Conservation (phyloP, 2,797 vertebrate genomes). For the Pantherophis vulpinus region DNA sequence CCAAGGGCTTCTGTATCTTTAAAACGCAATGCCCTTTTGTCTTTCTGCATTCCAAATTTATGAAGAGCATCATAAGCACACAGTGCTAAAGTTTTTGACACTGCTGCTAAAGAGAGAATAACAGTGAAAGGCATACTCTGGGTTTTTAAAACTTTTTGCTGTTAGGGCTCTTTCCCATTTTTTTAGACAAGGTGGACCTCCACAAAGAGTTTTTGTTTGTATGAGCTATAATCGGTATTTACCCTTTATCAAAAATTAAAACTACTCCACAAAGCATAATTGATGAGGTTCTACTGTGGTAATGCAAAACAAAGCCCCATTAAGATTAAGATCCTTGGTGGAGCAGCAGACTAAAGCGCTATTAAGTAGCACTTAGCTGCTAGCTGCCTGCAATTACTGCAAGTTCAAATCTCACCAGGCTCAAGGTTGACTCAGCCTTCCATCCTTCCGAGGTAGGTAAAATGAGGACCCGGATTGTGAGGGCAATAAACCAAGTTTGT, state of each 20-base stretch:
- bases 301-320: background rate
- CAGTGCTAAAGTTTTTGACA: background rate
- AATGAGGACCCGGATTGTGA: too few relatives aligned
- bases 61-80: background rate
- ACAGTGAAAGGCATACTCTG: background rate
- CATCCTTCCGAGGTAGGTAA: too few relatives aligned
- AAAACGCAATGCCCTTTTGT: background rate
- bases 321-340: background rate
- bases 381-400: too few relatives aligned
- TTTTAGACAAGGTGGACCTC: background rate
- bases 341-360: too few relatives aligned
- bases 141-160: background rate
- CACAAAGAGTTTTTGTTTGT: background rate
- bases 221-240: background rate
- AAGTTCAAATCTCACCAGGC: too few relatives aligned
- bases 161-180: background rate
- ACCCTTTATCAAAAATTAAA: background rate
- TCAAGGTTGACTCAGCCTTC: too few relatives aligned
- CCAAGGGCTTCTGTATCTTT: background rate
- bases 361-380: too few relatives aligned
- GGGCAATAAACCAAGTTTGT: too few relatives aligned
- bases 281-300: background rate
- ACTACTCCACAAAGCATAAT: background rate
- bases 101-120: background rate
- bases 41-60: background rate